Evolutionary conservation across 1,140 invertebrate species (phyloP), one percentile per base, ranked within the genome.

Genomic region (Eumaeus atala): DNA sequence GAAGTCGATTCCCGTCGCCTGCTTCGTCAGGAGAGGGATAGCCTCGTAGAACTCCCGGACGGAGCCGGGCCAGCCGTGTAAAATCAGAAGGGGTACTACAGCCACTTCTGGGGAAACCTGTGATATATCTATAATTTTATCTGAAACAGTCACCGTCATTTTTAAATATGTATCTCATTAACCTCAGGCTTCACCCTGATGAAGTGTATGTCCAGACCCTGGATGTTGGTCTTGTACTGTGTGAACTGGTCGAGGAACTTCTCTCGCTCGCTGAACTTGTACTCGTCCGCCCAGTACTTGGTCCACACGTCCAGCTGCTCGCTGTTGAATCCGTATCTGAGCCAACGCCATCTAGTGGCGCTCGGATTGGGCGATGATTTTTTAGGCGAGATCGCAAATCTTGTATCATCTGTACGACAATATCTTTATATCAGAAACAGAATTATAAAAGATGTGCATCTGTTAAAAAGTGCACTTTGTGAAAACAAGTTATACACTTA

Each of bases 51-150:
- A 97, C 76, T 97, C 95, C 10, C 92, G 87, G 0, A 97, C 88
- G 0, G 94, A 94, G 28, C 96, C 95, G 1, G 96, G 96, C 95
- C 95, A 98, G 6, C 96, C 96, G 68, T 98, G 95, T 3, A 95
- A 59, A 1, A 97, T 11, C 0, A 97, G 67, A 11, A 96, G 51
- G 1, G 94, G 94, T 4, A 93, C 52, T 2, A 94, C 87, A 86
- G 73, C 87, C 10, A 66, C 65, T 28, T 59, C 61, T 18, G 56
- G n/a, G 33, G 64, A 53, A 1, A 67, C 66, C 67, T 77, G 53
- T 14, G 55, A 60, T 38, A 33, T 28, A 28, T 28, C 6, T 28
- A n/a, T n/a, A n/a, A n/a, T 28, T 28, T 28, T 28, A n/a, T n/a
- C n/a, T n/a, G n/a, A n/a, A n/a, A n/a, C n/a, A n/a, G n/a, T n/a